A percentile compares a stretch with the other conserved stretches of the same genome.
These are phyloP conservation scores for Strongylocentrotus purpuratus DNA, from an alignment of 35 echinoderm and acorn worm species.

Conservation along the genomic window DNA sequence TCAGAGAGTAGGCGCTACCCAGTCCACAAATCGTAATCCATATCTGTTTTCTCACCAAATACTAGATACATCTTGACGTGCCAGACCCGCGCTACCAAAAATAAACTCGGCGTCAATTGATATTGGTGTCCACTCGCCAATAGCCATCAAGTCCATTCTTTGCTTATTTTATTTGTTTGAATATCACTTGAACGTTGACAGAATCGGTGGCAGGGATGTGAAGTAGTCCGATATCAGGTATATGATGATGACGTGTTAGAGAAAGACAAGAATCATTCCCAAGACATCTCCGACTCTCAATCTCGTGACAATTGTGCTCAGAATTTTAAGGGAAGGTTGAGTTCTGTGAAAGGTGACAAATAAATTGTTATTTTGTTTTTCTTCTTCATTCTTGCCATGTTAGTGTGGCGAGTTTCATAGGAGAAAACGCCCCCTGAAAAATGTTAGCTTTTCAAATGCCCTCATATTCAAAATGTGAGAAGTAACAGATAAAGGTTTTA, in stretches of 20 bases:
- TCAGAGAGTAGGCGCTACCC: neutral
- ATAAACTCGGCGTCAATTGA: neutral
- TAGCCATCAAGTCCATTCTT: neutral
- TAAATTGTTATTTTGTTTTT: too few species aligned
- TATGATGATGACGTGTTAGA: neutral
- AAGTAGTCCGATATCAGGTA: neutral
- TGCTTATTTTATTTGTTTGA: constrained; percentile 19
- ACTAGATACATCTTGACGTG: neutral
- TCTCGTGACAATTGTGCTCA: neutral
- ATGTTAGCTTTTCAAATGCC: too few species aligned
- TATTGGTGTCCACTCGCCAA: neutral
- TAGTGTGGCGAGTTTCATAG: too few species aligned
- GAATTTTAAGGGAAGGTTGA: neutral
- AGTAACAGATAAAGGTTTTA: too few species aligned
- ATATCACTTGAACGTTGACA: constrained; percentile 10
- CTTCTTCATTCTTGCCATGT: too few species aligned
- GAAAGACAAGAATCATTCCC: neutral
- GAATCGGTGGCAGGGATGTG: neutral
- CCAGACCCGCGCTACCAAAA: neutral
- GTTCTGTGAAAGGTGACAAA: too few species aligned
- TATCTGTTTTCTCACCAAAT: constrained; percentile 12
- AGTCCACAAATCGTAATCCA: neutral
- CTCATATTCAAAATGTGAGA: too few species aligned
- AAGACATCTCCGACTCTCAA: neutral
- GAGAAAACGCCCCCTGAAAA: too few species aligned